Percentiles rank a stretch among this genome's conserved stretches.
phyloP scores from a whole-genome alignment of 2,797 vertebrate genomes.

The Avahi laniger region DNA sequence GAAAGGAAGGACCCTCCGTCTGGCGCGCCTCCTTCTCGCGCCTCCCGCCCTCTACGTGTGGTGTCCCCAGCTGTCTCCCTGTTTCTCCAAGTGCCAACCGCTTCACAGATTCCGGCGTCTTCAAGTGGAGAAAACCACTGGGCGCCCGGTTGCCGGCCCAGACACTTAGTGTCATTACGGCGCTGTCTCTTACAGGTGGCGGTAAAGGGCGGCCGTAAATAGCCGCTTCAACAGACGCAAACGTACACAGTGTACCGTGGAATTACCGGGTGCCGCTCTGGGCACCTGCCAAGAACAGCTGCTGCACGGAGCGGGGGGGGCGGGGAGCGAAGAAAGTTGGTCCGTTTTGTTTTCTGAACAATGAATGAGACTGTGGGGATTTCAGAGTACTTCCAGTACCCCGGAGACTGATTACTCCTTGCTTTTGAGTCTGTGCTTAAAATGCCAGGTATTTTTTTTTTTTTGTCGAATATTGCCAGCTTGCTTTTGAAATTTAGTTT shows the following conservation, averaged over 20 bases:
- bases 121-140: background rate
- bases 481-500: background rate
- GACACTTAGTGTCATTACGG: background rate
- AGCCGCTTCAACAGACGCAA: constrained; percentile 40
- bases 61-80: constrained; percentile 13
- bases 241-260: constrained; percentile 36
- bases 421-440: background rate
- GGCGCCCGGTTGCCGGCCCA: background rate
- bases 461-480: background rate
- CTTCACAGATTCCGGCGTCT: background rate
- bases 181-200: constrained; percentile 68
- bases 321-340: background rate
- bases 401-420: background rate
- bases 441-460: background rate
- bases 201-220: constrained; percentile 11
- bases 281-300: constrained; percentile 41
- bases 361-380: background rate
- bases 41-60: background rate
- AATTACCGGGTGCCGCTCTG: constrained; percentile 6
- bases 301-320: background rate
- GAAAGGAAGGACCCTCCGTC: background rate
- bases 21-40: background rate
- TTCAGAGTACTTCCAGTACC: background rate
- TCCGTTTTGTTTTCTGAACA: constrained; percentile 33
- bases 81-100: background rate